phyloP scores from a whole-genome alignment of 2,797 vertebrate genomes.

The Erethizon dorsatum region DNA sequence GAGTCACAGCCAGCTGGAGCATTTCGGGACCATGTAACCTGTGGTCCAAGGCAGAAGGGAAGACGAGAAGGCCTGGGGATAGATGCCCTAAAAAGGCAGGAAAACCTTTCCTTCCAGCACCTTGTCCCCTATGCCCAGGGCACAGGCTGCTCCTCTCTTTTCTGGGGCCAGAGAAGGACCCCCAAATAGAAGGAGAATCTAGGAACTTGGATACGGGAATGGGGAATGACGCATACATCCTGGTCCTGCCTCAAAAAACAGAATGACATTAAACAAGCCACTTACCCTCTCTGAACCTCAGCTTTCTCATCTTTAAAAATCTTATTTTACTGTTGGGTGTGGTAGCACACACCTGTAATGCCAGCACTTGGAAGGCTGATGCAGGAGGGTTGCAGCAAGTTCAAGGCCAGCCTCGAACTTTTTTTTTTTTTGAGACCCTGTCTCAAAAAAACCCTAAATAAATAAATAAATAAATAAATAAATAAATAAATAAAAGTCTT shows the following conservation, averaged over 20 bases:
- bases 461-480: background rate
- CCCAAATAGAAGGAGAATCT: background rate
- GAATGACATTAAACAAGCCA: background rate
- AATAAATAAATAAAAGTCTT: background rate
- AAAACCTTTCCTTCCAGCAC: background rate
- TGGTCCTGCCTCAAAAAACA: background rate
- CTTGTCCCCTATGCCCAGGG: background rate
- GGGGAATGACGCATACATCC: background rate
- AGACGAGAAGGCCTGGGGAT: background rate
- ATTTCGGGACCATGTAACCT: background rate
- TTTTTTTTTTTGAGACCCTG: background rate
- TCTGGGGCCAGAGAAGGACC: background rate
- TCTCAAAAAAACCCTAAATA: background rate
- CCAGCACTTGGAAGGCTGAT: background rate
- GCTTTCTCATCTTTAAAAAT: background rate
- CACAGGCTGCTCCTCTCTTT: background rate
- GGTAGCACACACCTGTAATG: background rate
- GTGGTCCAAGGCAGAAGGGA: background rate
- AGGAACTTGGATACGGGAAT: accelerated
- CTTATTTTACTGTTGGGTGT: background rate
- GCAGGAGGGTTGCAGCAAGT: background rate
- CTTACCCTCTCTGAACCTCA: background rate
- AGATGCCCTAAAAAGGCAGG: background rate
- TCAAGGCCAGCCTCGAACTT: background rate
- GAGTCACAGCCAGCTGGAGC: background rate